phyloP scores from a whole-genome alignment of 2,797 vertebrate species.

The Peromyscus aztecus region DNA sequence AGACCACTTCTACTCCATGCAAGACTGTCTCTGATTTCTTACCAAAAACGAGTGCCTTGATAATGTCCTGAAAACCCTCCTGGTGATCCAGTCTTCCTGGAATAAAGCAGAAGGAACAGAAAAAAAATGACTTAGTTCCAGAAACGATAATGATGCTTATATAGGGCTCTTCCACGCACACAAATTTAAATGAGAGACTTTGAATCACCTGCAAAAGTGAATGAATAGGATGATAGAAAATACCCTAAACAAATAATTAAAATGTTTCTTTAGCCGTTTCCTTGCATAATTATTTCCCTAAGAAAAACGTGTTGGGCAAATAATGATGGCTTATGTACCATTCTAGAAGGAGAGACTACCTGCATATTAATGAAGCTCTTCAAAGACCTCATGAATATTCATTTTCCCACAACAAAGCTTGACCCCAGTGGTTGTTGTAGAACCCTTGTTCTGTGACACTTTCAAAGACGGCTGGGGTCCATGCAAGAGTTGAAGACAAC shows the following conservation, averaged over 20 bases:
- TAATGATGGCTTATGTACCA: background rate
- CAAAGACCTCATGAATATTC: conserved; percentile 77
- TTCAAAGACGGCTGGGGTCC: background rate
- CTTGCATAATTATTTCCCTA: conserved; percentile 47
- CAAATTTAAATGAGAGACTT: background rate
- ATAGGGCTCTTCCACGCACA: background rate
- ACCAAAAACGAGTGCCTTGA: conserved; percentile 58
- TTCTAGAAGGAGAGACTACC: conserved; percentile 25
- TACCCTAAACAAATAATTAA: conserved; percentile 73
- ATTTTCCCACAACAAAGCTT: conserved; percentile 68
- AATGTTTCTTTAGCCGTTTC: conserved; percentile 56
- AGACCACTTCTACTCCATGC: background rate
- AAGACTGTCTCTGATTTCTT: conserved; percentile 36
- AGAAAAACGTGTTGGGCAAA: conserved; percentile 34
- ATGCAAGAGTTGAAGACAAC: background rate
- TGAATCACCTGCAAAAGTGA: conserved; percentile 68
- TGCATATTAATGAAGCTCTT: conserved; percentile 66
- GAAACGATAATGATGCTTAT: background rate
- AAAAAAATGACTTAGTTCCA: conserved; percentile 55
- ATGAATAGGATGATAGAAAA: conserved; percentile 42
- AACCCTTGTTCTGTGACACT: background rate
- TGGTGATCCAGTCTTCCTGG: conserved; percentile 65
- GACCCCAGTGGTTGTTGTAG: conserved; percentile 42
- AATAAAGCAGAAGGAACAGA: conserved; percentile 72
- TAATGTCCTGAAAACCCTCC: background rate